Base-by-base conservation (phyloP, 2,113 vertebrate species). In the Chloebia gouldiae region DNA sequence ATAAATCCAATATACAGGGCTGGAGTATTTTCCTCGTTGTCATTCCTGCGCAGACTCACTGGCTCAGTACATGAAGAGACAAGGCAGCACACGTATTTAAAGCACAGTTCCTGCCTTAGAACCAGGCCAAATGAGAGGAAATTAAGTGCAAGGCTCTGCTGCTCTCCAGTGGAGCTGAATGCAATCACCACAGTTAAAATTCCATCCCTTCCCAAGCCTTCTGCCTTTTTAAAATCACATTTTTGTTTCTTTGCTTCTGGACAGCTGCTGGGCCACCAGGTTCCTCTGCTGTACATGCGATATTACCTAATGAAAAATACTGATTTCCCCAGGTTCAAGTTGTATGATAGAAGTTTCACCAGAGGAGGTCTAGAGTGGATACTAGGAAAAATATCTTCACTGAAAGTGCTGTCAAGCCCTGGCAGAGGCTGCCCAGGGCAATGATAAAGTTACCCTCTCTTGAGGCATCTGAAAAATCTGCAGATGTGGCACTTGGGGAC, bases 81-180 rank as follows among this genome's bases (percentile, higher is more conserved):
- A 64, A 63, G 1, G 20, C 47, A 71, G 39, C 11, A 39, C 5
- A 30, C 1, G 47, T 35, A 69, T 50, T 54, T 73, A 77, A 61
- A 81, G 39, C 28, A 49, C 22, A 64, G 51, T 14, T 56, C 22
- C 44, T 57, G 54, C 21, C 76, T 83, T 18, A 54, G 37, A 50
- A 63, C 13, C 30, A 28, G 54, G 3, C 30, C 51, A 88, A 66
- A 69, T 11, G 35, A 80, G n/a, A 51, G 15, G 25, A 73, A 84
- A 81, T 2, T 10, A 53, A 47, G 28, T 16, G 25, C 50, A 71
- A 94, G 33, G 6, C 86, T 93, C 89, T 94, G 4, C 88, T 91
- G 96, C 95, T 92, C 96, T 93, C 90, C 86, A 93, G 93, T 94
- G 96, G 95, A 89, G 78, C 81, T 35, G 4, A 68, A 22, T 8